Conservation (phyloP, 2,888 invertebrate species). For the Drosophila subquinaria region DNA sequence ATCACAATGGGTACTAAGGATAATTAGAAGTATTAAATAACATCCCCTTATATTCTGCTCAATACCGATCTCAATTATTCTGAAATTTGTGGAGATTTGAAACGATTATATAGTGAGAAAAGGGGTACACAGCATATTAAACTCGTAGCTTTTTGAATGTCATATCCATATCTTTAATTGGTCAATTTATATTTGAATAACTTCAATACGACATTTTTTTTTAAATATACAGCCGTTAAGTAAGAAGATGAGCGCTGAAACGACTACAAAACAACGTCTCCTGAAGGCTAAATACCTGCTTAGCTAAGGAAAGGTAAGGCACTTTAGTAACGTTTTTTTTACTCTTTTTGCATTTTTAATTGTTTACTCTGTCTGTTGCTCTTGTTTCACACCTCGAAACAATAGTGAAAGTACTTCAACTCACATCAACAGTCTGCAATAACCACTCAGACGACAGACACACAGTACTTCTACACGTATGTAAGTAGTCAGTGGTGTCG, state of each 20-base stretch:
- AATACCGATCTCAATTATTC: too few species aligned
- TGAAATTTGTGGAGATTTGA: too few species aligned
- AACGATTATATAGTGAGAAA: too few species aligned
- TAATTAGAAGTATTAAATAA: too few species aligned
- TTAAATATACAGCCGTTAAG: neutral
- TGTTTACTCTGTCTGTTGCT: constrained; percentile 58
- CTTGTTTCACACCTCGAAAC: constrained; percentile 68
- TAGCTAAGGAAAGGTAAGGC: neutral
- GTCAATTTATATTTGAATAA: neutral
- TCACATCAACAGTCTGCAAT: constrained; percentile 56
- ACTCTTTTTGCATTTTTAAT: constrained; percentile 60
- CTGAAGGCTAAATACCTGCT: constrained; percentile 14
- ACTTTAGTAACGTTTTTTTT: constrained; percentile 19
- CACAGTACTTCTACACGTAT: constrained; percentile 37
- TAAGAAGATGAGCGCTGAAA: neutral
- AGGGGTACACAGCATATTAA: too few species aligned
- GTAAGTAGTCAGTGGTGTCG: neutral
- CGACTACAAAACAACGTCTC: neutral
- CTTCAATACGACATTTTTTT: neutral
- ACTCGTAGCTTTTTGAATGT: too few species aligned
- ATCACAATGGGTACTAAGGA: too few species aligned
- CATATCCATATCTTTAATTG: neutral
- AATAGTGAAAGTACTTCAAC: constrained; percentile 72
- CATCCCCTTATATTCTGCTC: too few species aligned
- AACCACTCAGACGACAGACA: constrained; percentile 58